Evolutionary conservation across 2,888 invertebrate genomes (phyloP), one percentile per base, ranked within the genome.

Genomic region (Athalia rosae): DNA sequence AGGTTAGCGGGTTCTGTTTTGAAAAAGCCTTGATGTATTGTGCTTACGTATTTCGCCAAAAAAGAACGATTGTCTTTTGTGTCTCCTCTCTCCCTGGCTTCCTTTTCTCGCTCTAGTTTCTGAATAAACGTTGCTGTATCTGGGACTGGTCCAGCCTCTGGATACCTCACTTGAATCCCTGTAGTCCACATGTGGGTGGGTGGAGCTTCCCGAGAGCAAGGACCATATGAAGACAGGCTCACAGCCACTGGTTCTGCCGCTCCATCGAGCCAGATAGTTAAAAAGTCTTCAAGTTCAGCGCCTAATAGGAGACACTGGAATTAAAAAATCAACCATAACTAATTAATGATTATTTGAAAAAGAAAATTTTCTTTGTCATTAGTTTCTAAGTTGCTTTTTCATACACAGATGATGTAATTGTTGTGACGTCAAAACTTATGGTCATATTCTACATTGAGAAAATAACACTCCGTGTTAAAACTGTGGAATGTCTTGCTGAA

Each of bases 41-140:
- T 80, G 92, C 97, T 95, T 93, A 98, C 98, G 92, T 99, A 99
- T 98, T 98, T 99, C 3, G 97, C 97, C 83, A 99, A 93, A 91
- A 99, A 99, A 66, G 98, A 98, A 86, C 98, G 92, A 89, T 98
- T 99, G 88, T 99, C 99, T 87, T 97, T 97, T 41, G 95, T 92
- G 84, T 98, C 97, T 41, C 97, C 96, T 80, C 95, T 94, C 87
- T 98, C 97, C 82, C 96, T 93, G 0, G 96, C 96, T 90, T 96
- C 95, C 84, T 96, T 94, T 90, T 99, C 99, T 77, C 96, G 92
- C 88, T 99, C 98, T 73, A 98, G 88, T 90, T 98, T 98, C 88
- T 98, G 97, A 83, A 99, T 95, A 86, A 97, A 99, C 4, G 96
- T 94, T 64, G 97, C 95, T n/a, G 98, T 99, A 84, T 99, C 99